Base-by-base conservation (phyloP, 2,113 vertebrate genomes). In the Chaetodon auriga region DNA sequence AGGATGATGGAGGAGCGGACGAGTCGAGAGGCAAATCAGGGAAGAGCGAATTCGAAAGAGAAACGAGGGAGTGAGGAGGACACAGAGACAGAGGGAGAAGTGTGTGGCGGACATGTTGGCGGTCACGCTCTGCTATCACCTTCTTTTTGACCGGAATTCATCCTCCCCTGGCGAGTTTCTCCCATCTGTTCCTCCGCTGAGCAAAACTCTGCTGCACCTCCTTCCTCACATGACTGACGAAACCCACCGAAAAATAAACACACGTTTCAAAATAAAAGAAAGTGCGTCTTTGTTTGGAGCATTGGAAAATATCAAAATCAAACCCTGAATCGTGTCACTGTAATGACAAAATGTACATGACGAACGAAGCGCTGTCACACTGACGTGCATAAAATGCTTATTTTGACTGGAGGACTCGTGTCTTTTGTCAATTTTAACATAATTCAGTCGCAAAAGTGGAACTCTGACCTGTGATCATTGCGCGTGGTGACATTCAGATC, bases 51-150 rank as follows among this genome's bases (percentile, higher is more conserved):
- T 30, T n/a, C 2, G 76, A 48, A 8, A n/a, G 62, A 64, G 48
- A 16, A 18, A n/a, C 0, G 21, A 81, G 84, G 48, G 62, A 73
- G 73, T 1, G 81, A 30, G 55, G 66, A 58, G 19, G 55, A n/a
- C 3, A 19, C 21, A 23, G 70, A 38, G 73, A 64, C 18, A 62
- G 23, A 74, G 87, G 49, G 86, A 74, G 76, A 75, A 71, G 87
- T 68, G 61, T 81, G 90, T 85, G 87, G 88, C 75, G 84, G 91
- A 90, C 90, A 92, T 92, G 90, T 89, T 94, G 92, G 91, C 89
- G 87, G 91, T 93, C 92, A 93, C 91, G 89, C 92, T 93, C 92
- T 78, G 83, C 89, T 92, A 61, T 94, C 91, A 90, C 92, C 91
- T 92, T 92, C 85, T 90, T 91, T 93, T 76, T 91, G 91, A 94